Conservation (phyloP, 2,888 invertebrate species). For the Embidobia sp. region DNA sequence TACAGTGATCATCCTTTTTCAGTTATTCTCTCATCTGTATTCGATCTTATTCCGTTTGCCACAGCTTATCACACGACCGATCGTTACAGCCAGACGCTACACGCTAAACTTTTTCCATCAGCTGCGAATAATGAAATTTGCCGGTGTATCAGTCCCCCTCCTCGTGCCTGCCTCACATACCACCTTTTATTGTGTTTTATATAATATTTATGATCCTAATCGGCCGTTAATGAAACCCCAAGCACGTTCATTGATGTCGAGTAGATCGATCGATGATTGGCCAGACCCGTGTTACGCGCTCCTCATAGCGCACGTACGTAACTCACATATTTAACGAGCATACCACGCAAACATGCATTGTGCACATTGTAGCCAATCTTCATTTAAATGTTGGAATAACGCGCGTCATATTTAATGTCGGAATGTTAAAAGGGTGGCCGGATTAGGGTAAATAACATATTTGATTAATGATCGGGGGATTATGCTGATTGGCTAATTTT, state of each 20-base stretch:
- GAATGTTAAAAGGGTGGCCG: not conserved
- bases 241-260: conserved; percentile 1
- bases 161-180: conserved; percentile 3
- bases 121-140: conserved; percentile 53
- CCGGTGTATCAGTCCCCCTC: conserved; percentile 22
- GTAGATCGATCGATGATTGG: conserved; percentile 12
- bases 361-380: conserved; percentile 1
- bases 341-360: not conserved
- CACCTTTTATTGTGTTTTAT: conserved; percentile 47
- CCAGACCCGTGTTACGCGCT: not conserved
- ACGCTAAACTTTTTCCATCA: conserved; percentile 58
- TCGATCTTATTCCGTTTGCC: conserved; percentile 60
- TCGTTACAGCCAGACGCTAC: conserved; percentile 50
- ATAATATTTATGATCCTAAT: conserved; percentile 36
- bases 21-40: conserved; percentile 54
- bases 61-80: conserved; percentile 48
- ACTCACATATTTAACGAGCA: conserved; percentile 13
- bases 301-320: conserved; percentile 14
- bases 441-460: not conserved
- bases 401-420: not conserved
- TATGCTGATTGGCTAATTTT: not conserved
- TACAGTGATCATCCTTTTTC: conserved; percentile 57
- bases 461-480: no score
- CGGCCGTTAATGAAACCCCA: conserved; percentile 24
- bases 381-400: conserved; percentile 8